Evolutionary conservation across 2,797 vertebrate species (phyloP), one percentile per base, ranked within the genome.

Genomic region (Sus cebifrons): DNA sequence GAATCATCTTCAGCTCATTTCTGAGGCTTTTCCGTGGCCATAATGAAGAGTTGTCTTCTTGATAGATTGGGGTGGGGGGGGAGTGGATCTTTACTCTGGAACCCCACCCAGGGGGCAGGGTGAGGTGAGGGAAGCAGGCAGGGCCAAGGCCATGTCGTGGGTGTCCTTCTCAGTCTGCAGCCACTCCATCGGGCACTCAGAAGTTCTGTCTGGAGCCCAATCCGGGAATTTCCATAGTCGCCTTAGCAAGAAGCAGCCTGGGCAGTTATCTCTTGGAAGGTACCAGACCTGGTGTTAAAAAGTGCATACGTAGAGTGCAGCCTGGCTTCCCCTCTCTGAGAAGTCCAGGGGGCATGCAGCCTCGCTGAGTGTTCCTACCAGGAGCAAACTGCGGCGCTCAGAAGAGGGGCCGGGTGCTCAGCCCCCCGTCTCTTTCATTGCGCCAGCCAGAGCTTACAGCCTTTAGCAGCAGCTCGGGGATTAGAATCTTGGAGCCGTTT

Each of bases 1-100:
- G 71, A 68, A 73, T 64, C n/a, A 40, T 86, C 77, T 88, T n/a
- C 44, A 56, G 0, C 65, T 70, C n/a, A 95, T 78, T 96, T 92
- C 64, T 85, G 23, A 81, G 65, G 58, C 52, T 95, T 82, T 88
- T 70, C 40, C 75, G 2, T 60, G n/a, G 25, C 58, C 64, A 1
- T 73, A 64, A 17, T 60, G 79, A 62, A 82, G 89, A 56, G 23
- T 54, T 56, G 29, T 67, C 36, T 21, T 91, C 67, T 52, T 62
- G 56, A 29, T 58, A 67, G 88, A 40, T 52, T 18, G 40, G 20
- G 40, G 25, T 79, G 27, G 70, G 25, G 15, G 5, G 54, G 32
- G 6, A n/a, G 36, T 82, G 54, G 75, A 10, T 40, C 40, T 89
- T 52, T 29, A 20, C 56, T 85, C 15, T 89, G 62, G 52, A 21